These are phyloP conservation scores for Parambassis ranga DNA, from an alignment of 2,797 vertebrate species.

Conservation along the genomic window DNA sequence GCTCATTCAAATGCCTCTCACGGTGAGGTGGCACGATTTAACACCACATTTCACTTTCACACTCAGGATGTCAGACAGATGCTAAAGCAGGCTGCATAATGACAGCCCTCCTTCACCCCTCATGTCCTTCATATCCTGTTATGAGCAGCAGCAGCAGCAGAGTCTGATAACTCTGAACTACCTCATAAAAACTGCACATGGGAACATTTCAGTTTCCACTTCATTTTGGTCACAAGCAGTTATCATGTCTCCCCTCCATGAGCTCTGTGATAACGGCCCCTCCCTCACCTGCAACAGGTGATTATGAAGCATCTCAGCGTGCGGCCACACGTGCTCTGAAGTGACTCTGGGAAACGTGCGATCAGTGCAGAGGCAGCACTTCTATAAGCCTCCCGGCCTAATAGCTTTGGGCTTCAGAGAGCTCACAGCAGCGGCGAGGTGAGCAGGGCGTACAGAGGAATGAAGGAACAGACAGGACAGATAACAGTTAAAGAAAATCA, in stretches of 20 bases:
- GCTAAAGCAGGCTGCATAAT: background rate
- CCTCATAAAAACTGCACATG: background rate
- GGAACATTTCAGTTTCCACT: conserved; percentile 2
- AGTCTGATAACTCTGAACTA: background rate
- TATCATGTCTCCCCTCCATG: background rate
- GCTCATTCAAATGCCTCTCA: conserved; percentile 27
- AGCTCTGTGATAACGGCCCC: background rate
- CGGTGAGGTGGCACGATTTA: background rate
- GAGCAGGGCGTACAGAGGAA: conserved; percentile 6
- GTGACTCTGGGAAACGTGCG: conserved; percentile 53
- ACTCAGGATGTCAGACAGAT: background rate
- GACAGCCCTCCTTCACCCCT: background rate
- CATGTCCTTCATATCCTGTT: background rate
- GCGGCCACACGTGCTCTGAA: conserved; percentile 41
- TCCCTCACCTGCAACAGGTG: conserved; percentile 19
- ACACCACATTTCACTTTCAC: background rate
- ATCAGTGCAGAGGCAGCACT: conserved; percentile 49
- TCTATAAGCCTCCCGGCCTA: conserved; percentile 38
- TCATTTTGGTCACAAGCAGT: conserved; percentile 2
- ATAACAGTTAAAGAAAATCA: conserved; percentile 13
- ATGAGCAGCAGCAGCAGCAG: conserved; percentile 5
- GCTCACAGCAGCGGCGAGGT: background rate
- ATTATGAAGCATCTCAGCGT: conserved; percentile 32
- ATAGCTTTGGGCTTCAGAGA: conserved; percentile 46
- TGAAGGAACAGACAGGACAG: conserved; percentile 1